Conservation (phyloP, 2,888 invertebrate genomes). For the Aquatica leii region DNA sequence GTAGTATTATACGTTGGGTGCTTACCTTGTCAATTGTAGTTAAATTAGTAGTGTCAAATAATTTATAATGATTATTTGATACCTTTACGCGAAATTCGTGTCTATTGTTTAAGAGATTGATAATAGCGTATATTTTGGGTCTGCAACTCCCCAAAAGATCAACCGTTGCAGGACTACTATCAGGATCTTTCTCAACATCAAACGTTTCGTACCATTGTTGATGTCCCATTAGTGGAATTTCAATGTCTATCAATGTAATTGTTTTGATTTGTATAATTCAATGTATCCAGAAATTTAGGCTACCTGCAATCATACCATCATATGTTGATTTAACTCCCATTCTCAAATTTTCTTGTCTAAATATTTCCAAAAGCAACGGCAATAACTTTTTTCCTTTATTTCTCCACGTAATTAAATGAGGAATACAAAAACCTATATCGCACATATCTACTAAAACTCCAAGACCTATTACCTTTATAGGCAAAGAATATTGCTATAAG, state of each 20-base stretch:
- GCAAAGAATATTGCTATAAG: conserved; percentile 48
- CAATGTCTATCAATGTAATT: conserved; percentile 27
- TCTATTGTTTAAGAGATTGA: conserved; percentile 54
- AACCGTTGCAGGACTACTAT: conserved; percentile 54
- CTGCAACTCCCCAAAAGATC: conserved; percentile 60
- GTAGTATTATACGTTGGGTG: too few species aligned
- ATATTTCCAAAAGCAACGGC: conserved; percentile 57
- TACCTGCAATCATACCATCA: conserved; percentile 56
- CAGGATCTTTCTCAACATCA: conserved; percentile 45
- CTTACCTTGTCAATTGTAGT: conserved; percentile 55
- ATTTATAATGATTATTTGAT: conserved; percentile 58
- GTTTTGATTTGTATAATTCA: not conserved
- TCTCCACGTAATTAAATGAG: conserved; percentile 62
- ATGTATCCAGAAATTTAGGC: conserved; percentile 1
- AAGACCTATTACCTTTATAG: conserved; percentile 57
- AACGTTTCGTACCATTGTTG: conserved; percentile 55
- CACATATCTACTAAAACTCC: conserved; percentile 59
- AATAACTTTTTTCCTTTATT: conserved; percentile 52
- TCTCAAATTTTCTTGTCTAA: conserved; percentile 58
- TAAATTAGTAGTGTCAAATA: conserved; percentile 49
- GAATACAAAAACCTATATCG: conserved; percentile 53
- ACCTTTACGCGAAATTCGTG: conserved; percentile 52
- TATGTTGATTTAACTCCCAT: conserved; percentile 51
- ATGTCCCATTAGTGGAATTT: conserved; percentile 58
- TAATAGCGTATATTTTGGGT: conserved; percentile 61